These are phyloP conservation scores for Chymomyza caudatula DNA, from an alignment of 2,888 invertebrate species.

Conservation along the genomic window DNA sequence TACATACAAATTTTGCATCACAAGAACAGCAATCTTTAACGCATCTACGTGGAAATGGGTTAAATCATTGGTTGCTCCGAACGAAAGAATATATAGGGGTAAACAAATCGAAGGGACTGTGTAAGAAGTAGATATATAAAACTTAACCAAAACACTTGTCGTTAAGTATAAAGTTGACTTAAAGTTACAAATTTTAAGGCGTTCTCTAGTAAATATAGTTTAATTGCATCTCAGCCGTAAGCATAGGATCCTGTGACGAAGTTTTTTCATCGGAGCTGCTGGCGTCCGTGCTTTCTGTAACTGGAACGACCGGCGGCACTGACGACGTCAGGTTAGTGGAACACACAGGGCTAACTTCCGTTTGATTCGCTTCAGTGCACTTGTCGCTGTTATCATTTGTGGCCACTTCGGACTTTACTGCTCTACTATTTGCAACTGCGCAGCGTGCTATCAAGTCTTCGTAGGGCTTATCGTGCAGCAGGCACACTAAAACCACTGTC, in stretches of 20 bases:
- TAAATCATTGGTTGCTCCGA: neutral
- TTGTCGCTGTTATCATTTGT: constrained; percentile 1
- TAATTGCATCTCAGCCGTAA: constrained; percentile 28
- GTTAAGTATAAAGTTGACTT: constrained; percentile 46
- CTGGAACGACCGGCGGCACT: neutral
- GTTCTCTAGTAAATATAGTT: constrained; percentile 39
- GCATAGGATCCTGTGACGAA: neutral
- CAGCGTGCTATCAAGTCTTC: constrained; percentile 75
- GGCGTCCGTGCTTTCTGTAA: neutral
- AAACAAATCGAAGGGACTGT: constrained; percentile 50
- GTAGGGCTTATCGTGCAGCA: constrained; percentile 79
- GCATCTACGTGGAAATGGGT: neutral
- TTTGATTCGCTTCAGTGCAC: neutral
- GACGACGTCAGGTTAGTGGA: neutral
- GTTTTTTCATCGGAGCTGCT: neutral
- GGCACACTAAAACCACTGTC: constrained; percentile 95
- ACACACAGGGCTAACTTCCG: neutral
- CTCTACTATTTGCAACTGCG: constrained; percentile 22
- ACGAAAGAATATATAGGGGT: neutral
- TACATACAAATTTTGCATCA: neutral
- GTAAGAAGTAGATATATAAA: constrained; percentile 31
- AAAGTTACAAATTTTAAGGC: constrained; percentile 27
- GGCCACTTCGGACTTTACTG: constrained; percentile 10
- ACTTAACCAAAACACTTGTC: constrained; percentile 51
- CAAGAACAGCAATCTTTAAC: neutral